These are phyloP conservation scores for Tetranychus truncatus DNA, from an alignment of 2,888 invertebrate genomes.

Conservation along the genomic window DNA sequence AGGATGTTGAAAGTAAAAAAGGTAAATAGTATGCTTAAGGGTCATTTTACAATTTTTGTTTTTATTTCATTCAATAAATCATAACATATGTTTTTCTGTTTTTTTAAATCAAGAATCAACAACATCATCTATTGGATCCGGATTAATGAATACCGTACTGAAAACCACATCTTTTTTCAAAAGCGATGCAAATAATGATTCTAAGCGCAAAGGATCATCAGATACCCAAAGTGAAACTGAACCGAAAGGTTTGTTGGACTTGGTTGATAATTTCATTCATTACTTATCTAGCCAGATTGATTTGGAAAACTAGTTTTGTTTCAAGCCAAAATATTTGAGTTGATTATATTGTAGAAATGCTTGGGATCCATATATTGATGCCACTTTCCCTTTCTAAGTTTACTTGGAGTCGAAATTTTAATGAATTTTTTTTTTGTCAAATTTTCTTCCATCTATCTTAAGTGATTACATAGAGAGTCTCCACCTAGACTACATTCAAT, in stretches of 20 bases:
- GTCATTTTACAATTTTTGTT: background rate
- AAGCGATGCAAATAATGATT: background rate
- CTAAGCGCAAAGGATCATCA: slow-evolving; percentile 4
- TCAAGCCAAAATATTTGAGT: too few relatives aligned
- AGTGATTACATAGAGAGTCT: background rate
- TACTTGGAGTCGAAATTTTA: too few relatives aligned
- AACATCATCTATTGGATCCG: slow-evolving; percentile 2
- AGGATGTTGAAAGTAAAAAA: background rate
- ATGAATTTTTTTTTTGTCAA: too few relatives aligned
- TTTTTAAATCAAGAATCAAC: background rate
- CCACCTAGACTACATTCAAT: background rate
- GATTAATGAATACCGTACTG: slow-evolving; percentile 3
- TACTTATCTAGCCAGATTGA: too few relatives aligned
- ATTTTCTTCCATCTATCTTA: background rate
- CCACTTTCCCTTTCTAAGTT: too few relatives aligned
- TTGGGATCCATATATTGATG: too few relatives aligned
- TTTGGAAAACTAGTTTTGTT: too few relatives aligned
- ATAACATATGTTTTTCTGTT: background rate
- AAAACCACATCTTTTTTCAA: slow-evolving; percentile 12
- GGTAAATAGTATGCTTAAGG: background rate
- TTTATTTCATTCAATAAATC: background rate
- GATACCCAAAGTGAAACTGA: background rate
- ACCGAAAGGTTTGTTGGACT: slow-evolving; percentile 2
- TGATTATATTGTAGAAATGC: too few relatives aligned
- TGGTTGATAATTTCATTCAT: too few relatives aligned